Evolutionary conservation across 2,113 vertebrate species (phyloP), one percentile per base, ranked within the genome.

Genomic region (Megaleporinus macrocephalus): DNA sequence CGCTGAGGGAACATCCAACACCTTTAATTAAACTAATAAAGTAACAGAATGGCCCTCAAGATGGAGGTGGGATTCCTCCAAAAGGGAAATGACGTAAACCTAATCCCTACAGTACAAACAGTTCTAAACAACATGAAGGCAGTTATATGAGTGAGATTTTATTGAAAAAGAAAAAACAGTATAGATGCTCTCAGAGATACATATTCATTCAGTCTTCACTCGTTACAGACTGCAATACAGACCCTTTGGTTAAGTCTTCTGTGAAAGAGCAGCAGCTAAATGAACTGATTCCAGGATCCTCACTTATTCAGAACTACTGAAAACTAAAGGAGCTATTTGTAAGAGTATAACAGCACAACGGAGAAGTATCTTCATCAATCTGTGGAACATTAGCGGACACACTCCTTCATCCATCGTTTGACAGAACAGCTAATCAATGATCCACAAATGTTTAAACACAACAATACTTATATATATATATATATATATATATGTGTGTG

Each of bases 91-190:
- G n/a, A n/a, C n/a, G n/a, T n/a, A n/a, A n/a, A n/a, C n/a, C n/a
- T n/a, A n/a, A n/a, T n/a, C n/a, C n/a, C n/a, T n/a, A n/a, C n/a
- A n/a, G n/a, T n/a, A n/a, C n/a, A n/a, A n/a, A n/a, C n/a, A n/a
- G n/a, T n/a, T n/a, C 71, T 15, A 57, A 18, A 59, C 7, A n/a
- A 61, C 57, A 27, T 62, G 12, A 20, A 1, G 22, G 47, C 61
- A 62, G 13, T n/a, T 9, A 13, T 36, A 53, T 16, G 47, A 75
- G 63, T 55, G n/a, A 79, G 4, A 75, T 76, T 83, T 83, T 83
- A 82, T 82, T 85, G 71, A 26, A 82, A 83, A 68, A 29, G 22
- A 77, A 72, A 62, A 72, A 62, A 72, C 41, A 36, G 69, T 26
- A 61, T 71, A 24, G 63, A 57, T 76, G 63, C 30, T 51, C 51